Evolutionary conservation across 1,140 invertebrate genomes (phyloP).

Genomic region (Colletes gigas): DNA sequence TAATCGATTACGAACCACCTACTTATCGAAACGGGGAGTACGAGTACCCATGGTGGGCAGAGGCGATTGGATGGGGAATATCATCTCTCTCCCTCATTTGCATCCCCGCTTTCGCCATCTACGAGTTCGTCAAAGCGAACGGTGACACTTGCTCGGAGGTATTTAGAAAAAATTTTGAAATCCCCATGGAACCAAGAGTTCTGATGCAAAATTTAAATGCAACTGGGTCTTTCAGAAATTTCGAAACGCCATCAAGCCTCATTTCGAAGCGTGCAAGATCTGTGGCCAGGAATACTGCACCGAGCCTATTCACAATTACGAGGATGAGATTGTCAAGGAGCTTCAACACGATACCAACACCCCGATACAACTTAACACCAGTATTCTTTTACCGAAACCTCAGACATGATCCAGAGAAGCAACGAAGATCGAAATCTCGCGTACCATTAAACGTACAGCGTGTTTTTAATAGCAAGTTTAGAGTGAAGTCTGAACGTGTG

Average conservation of each 20-base stretch:
- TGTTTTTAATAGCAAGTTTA: too few relatives aligned
- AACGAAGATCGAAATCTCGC: neutral
- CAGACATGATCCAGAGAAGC: conserved; percentile 20
- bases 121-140: conserved; percentile 86
- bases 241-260: conserved; percentile 81
- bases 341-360: conserved; percentile 68
- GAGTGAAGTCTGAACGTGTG: too few relatives aligned
- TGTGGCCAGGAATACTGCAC: conserved; percentile 80
- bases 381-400: conserved; percentile 39
- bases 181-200: too few relatives aligned
- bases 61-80: conserved; percentile 92
- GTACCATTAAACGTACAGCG: neutral
- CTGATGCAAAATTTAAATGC: too few relatives aligned
- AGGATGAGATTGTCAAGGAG: conserved; percentile 72
- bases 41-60: conserved; percentile 91
- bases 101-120: conserved; percentile 90
- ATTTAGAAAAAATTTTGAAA: too few relatives aligned
- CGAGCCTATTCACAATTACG: conserved; percentile 70
- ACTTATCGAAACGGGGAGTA: conserved; percentile 90
- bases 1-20: conserved; percentile 92
- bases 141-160: conserved; percentile 89
- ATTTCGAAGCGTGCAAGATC: conserved; percentile 83
- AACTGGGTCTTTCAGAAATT: conserved; percentile 79
- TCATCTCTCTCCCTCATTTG: conserved; percentile 91
- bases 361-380: conserved; percentile 63